Evolutionary conservation across 2,888 invertebrate species (phyloP).

Genomic region (Hemithea aestivaria): DNA sequence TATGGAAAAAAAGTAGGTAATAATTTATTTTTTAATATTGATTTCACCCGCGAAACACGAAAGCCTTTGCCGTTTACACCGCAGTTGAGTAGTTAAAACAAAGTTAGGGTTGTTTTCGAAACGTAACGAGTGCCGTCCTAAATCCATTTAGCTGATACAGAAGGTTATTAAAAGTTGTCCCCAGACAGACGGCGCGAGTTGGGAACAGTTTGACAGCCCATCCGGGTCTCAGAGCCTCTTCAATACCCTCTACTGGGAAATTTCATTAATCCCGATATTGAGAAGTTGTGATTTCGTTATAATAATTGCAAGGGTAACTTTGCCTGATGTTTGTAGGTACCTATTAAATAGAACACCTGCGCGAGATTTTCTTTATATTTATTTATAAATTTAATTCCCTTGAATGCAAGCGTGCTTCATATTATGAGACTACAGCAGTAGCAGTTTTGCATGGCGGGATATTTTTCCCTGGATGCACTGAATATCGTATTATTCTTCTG

Average conservation of each 20-base stretch:
- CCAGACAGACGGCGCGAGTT: slow-evolving; percentile 60
- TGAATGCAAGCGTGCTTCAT: too few species aligned
- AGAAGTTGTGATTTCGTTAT: slow-evolving; percentile 37
- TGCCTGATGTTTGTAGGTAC: slow-evolving; percentile 17
- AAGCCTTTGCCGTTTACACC: too few species aligned
- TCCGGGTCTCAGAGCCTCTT: slow-evolving; percentile 49
- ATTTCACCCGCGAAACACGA: too few species aligned
- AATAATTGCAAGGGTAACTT: slow-evolving; percentile 20
- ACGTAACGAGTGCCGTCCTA: slow-evolving; percentile 49
- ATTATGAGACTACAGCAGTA: too few species aligned
- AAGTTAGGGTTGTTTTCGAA: slow-evolving; percentile 26
- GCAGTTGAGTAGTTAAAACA: too few species aligned
- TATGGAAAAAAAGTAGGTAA: too few species aligned
- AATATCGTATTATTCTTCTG: too few species aligned
- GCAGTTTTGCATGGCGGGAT: too few species aligned
- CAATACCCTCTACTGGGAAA: slow-evolving; percentile 66
- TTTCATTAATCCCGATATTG: slow-evolving; percentile 68
- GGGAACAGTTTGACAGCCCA: slow-evolving; percentile 63
- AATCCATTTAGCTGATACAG: slow-evolving; percentile 72
- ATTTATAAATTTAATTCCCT: too few species aligned
- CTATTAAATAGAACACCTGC: slow-evolving; percentile 7
- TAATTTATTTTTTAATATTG: too few species aligned
- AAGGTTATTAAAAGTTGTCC: slow-evolving; percentile 75
- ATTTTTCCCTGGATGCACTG: too few species aligned
- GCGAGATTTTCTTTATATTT: not conserved